Evolutionary conservation across 2,888 invertebrate species (phyloP), one percentile per base, ranked within the genome.

Genomic region (Deilephila porcellus): DNA sequence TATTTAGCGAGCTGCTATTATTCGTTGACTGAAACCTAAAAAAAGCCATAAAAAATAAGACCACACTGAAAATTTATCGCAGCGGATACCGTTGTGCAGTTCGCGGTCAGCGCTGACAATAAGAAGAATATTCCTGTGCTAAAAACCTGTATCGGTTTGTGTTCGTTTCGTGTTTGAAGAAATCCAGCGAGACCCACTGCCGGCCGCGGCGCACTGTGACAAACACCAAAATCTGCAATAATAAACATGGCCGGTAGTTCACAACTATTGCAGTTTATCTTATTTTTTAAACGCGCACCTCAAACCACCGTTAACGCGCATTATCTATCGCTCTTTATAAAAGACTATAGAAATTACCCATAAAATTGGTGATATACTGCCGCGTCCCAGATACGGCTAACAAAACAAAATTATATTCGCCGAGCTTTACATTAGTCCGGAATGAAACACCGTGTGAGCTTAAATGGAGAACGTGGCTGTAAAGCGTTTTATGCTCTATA

Each of bases 391-490:
- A 88, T 86, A 87, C 78, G 73, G 78, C 80, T 75, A 79, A 82
- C 81, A 83, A 81, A 83, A 85, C 84, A 83, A 86, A 89, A 85
- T 88, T 88, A 87, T 86, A 87, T 82, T 81, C 81, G 83, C 81
- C 81, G 81, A 85, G 82, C 80, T 84, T 85, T 79, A 85, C 83
- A 86, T 86, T 85, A 87, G 84, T 84, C 80, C 77, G 81, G 82
- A 80, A 83, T 83, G 83, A 83, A 84, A 83, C 85, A 85, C 80
- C 86, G 86, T 88, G 88, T 87, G 88, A 91, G 88, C 84, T 86
- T 85, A 85, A 88, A 85, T 85, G 82, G 84, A 83, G 86, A 87
- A 84, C 86, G 88, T 85, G 88, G 85, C 85, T 67, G 67, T 73
- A 73, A 73, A 73, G 59, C 45, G 84, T 84, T 90, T 89, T 89